Evolutionary conservation across 2,113 vertebrate genomes (phyloP), one percentile per base, ranked within the genome.

Genomic region (Bolborhynchus lineola): DNA sequence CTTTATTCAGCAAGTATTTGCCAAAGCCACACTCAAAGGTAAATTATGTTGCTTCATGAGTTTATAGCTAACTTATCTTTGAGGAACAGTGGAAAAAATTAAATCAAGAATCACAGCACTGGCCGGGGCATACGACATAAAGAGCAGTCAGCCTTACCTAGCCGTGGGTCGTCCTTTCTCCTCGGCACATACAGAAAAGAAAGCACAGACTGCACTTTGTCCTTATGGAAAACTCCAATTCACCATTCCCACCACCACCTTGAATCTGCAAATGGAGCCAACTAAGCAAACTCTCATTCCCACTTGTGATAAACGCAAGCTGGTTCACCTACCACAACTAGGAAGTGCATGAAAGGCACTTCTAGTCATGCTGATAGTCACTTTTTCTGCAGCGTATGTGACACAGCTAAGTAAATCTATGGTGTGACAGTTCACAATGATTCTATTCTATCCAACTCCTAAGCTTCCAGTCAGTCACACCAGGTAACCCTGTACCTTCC

Each of bases 281-380:
- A 10, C 1, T 2, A 52, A 69, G 20, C 17, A 59, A 79, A 71
- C 9, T 65, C 28, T 52, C 26, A 71, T 10, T 81, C 29, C n/a
- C 26, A 68, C 16, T 33, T 35, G 20, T 0, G 2, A 46, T 15
- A 46, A 87, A 42, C 6, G 28, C 4, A 44, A n/a, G 12, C 7
- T 68, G 52, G n/a, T 71, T 84, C 55, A 71, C 19, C 29, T 31
- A 39, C 13, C 20, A 53, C 25, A 68, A 31, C 0, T 0, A 64
- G 16, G 5, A 79, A 59, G 16, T 9, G 2, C 26, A 41, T 5
- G 15, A 65, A 71, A 76, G 35, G 26, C 37, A 16, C 13, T 47
- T 68, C 35, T 55, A 65, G 16, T 53, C 37, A n/a, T 4, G 6
- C 21, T 33, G 17, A 65, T 0, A 31, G 46, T 41, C 12, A 33